Evolutionary conservation across 2,113 vertebrate genomes (phyloP).

Genomic region (Tachysurus vachellii): DNA sequence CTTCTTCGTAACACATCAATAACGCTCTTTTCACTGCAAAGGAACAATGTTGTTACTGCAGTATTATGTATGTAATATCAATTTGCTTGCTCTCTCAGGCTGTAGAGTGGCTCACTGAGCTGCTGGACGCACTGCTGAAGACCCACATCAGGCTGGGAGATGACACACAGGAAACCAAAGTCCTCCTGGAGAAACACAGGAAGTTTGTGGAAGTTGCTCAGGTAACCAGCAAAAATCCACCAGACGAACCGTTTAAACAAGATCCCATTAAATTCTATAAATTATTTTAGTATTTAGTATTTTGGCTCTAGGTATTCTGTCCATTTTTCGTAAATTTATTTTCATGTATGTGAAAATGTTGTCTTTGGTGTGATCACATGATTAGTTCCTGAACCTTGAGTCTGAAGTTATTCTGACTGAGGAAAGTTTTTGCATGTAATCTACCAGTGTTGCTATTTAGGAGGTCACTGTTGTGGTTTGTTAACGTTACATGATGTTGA

Average conservation of each 20-base stretch:
- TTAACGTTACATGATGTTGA: not conserved
- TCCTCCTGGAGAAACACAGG: constrained; percentile 94
- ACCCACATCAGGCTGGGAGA: constrained; percentile 92
- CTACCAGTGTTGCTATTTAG: not conserved
- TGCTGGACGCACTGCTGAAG: constrained; percentile 93
- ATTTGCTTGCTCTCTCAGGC: constrained; percentile 71
- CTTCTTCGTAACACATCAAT: too few species aligned
- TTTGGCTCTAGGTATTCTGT: not conserved
- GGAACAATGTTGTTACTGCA: not conserved
- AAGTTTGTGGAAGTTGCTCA: constrained; percentile 99
- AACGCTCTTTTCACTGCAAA: too few species aligned
- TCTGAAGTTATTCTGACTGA: not conserved
- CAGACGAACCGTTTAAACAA: too few species aligned
- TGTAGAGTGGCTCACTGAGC: constrained; percentile 94
- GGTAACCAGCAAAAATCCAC: constrained; percentile 68
- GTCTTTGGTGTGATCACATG: not conserved
- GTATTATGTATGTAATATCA: not conserved
- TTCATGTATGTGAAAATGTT: not conserved
- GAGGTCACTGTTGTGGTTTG: not conserved
- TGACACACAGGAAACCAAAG: constrained; percentile 90
- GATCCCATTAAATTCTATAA: not conserved
- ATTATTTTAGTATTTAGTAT: not conserved
- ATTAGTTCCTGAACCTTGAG: not conserved
- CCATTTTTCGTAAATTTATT: not conserved
- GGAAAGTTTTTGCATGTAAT: not conserved